Evolutionary conservation across 2,113 vertebrate genomes (phyloP), one percentile per base, ranked within the genome.

Genomic region (Poeciliopsis retropinna): DNA sequence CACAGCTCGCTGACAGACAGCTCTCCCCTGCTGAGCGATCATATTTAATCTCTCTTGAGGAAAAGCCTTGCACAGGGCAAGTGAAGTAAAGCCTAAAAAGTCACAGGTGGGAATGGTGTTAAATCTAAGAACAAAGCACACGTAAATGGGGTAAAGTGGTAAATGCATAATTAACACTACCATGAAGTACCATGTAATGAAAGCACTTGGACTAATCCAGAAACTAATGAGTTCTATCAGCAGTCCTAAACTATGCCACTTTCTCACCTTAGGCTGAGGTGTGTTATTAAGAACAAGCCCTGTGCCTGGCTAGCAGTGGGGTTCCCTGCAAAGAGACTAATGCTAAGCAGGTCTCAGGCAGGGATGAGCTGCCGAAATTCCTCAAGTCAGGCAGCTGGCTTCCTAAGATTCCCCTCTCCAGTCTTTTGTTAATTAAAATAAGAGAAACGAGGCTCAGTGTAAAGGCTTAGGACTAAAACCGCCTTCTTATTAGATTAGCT

Each of bases 371-470:
- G 85, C 83, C 25, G 63, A 84, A 83, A 87, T 75, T 66, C 82
- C 81, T 76, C 76, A 78, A 81, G 76, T 87, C 77, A 83, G 78
- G 87, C 83, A 87, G 83, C 89, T 78, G 84, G 66, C 82, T 80
- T 79, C 60, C 72, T 87, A 86, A 93, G 83, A 88, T 82, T 84
- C 76, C 76, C 78, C 71, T 86, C 77, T 83, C 81, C 82, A 81
- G 73, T 79, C 82, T 78, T 82, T 63, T 73, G 64, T 80, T 89
- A 91, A 93, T 87, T 92, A 85, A 90, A 92, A 90, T 75, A 82
- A 74, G 87, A 78, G 85, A 87, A 91, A 91, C 70, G 75, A 83
- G 80, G 78, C 87, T 87, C 84, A 87, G 85, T 89, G 87, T 80
- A 67, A 66, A 84, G 90, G 87, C 68, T 90, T 90, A 87, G 71